Conservation (phyloP, 2,797 vertebrate genomes). For the Enteromius fasciolatus region DNA sequence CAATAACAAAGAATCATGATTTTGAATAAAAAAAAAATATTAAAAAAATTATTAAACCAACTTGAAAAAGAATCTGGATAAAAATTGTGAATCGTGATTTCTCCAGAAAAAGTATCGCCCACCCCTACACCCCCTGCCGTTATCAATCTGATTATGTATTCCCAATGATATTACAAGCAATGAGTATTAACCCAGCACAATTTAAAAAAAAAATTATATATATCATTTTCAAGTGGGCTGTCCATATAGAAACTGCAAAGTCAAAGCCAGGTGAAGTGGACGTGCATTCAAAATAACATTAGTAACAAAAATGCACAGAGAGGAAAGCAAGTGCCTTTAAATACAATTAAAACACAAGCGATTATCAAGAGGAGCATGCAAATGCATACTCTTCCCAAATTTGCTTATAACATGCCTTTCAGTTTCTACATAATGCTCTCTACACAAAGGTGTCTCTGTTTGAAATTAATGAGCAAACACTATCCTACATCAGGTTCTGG, state of each 20-base stretch:
- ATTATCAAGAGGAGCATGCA: neutral
- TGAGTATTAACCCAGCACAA: neutral
- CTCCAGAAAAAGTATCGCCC: too few relatives aligned
- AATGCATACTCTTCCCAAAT: neutral
- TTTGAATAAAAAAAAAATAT: too few relatives aligned
- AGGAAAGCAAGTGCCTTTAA: neutral
- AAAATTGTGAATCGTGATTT: too few relatives aligned
- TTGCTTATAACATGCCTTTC: neutral
- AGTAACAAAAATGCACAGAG: neutral
- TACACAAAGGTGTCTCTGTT: neutral
- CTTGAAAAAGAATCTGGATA: too few relatives aligned
- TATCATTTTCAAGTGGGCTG: neutral
- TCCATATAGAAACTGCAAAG: neutral
- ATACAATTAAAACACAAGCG: neutral
- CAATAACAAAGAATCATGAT: too few relatives aligned
- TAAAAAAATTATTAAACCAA: too few relatives aligned
- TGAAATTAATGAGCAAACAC: conserved; percentile 17
- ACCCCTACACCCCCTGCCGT: too few relatives aligned
- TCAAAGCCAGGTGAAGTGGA: neutral
- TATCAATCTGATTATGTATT: neutral
- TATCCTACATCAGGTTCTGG: neutral
- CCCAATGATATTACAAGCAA: neutral
- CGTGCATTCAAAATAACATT: neutral
- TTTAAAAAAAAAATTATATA: neutral
- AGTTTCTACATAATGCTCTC: neutral